Evolutionary conservation across 1,140 invertebrate species (phyloP).

Genomic region (Bombus haemorrhoidalis): DNA sequence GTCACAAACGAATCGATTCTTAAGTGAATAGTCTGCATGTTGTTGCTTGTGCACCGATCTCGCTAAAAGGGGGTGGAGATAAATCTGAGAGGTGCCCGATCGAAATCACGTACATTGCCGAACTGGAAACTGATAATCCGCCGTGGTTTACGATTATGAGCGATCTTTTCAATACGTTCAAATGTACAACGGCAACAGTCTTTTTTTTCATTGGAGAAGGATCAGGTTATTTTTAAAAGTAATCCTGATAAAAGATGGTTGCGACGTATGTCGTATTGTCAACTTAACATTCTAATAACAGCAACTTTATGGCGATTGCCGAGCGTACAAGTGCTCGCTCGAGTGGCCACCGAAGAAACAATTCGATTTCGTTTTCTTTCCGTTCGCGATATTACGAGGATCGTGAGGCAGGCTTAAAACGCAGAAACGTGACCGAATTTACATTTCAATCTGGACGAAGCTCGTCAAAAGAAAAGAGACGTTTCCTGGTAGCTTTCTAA

Average conservation of each 20-base stretch:
- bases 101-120: slow-evolving; percentile 16
- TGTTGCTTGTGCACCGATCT: neutral
- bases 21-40: slow-evolving; percentile 1
- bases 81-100: slow-evolving; percentile 25
- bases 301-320: slow-evolving; percentile 17
- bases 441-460: slow-evolving; percentile 45
- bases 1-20: neutral
- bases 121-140: slow-evolving; percentile 23
- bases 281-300: slow-evolving; percentile 8
- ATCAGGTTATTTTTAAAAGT: slow-evolving; percentile 15
- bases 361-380: slow-evolving; percentile 1
- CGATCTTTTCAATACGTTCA: neutral
- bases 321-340: neutral
- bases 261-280: neutral
- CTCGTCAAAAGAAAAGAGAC: slow-evolving; percentile 12
- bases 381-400: slow-evolving; percentile 41
- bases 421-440: slow-evolving; percentile 28
- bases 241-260: neutral
- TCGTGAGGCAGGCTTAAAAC: slow-evolving; percentile 5
- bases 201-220: neutral
- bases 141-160: slow-evolving; percentile 14
- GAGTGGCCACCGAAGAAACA: neutral
- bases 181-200: neutral
- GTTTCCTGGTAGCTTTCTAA: neutral
- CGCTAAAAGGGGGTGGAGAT: slow-evolving; percentile 26